Conservation (phyloP, 2,113 vertebrate species). For the Eptesicus fuscus region DNA sequence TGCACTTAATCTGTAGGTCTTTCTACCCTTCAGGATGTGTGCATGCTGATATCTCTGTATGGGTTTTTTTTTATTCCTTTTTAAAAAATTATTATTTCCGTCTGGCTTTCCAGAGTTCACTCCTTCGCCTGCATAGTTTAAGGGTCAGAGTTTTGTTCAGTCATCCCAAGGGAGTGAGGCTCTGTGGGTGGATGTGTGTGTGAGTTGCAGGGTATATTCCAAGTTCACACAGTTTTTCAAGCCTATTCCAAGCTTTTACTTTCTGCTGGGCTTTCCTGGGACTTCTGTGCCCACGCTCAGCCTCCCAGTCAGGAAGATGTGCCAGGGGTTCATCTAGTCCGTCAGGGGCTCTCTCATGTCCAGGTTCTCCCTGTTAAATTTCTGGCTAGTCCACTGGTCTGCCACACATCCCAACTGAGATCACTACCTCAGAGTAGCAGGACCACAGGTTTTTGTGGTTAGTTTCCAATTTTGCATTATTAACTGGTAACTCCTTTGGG, state of each 20-base stretch:
- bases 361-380: not conserved
- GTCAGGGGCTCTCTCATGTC: not conserved
- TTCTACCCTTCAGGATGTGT: not conserved
- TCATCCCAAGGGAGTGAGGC: not conserved
- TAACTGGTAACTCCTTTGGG: not conserved
- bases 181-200: not conserved
- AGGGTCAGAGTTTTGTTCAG: not conserved
- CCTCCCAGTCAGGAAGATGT: not conserved
- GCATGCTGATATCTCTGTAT: not conserved
- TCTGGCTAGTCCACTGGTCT: not conserved
- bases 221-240: not conserved
- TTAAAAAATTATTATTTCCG: not conserved
- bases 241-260: not conserved
- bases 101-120: not conserved
- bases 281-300: not conserved
- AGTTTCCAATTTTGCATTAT: not conserved
- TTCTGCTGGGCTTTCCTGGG: not conserved
- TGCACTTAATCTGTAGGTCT: not conserved
- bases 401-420: not conserved
- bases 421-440: not conserved
- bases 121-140: not conserved
- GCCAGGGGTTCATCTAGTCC: not conserved
- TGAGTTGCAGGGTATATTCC: not conserved
- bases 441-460: not conserved
- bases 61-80: not conserved